Percentiles rank a stretch among this genome's conserved stretches.
These are phyloP conservation scores for Dicentrarchus labrax DNA, from an alignment of 2,113 vertebrate genomes.

Conservation along the genomic window DNA sequence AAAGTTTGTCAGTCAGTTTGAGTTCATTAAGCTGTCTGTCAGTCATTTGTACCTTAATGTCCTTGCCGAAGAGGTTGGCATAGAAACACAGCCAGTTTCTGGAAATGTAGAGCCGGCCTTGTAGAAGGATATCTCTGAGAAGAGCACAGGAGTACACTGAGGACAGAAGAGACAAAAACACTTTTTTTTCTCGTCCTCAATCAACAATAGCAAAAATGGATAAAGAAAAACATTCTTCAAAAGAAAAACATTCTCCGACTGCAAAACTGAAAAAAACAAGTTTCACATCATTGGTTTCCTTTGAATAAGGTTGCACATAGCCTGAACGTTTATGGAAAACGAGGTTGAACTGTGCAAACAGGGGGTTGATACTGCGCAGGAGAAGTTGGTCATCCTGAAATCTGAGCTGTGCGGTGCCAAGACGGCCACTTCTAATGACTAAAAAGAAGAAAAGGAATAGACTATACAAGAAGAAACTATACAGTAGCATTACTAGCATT, in stretches of 20 bases:
- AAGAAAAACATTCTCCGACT: not conserved
- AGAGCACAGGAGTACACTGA: slow-evolving; percentile 96
- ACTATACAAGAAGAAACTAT: too few species aligned
- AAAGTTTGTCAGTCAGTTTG: slow-evolving; percentile 26
- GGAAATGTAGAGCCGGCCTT: slow-evolving; percentile 97
- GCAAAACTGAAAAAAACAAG: not conserved
- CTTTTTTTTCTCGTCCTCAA: not conserved
- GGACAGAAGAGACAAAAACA: slow-evolving; percentile 41
- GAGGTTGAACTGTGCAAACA: not conserved
- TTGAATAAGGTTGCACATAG: not conserved
- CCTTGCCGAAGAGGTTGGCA: slow-evolving; percentile 96
- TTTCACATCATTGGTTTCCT: not conserved
- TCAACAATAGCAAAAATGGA: not conserved
- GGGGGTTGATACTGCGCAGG: not conserved
- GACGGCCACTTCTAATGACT: not conserved
- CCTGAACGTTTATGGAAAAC: not conserved
- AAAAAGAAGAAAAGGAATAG: not conserved
- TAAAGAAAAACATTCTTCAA: not conserved
- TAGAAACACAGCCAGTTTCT: slow-evolving; percentile 98
- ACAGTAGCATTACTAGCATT: not conserved
- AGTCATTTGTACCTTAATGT: slow-evolving; percentile 90
- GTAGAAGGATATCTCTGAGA: slow-evolving; percentile 94
- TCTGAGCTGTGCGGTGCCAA: not conserved
- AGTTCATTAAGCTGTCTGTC: slow-evolving; percentile 33
- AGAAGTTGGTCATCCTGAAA: not conserved